Base-by-base conservation (phyloP, 2,888 invertebrate genomes). In the Caenorhabditis sp. region DNA sequence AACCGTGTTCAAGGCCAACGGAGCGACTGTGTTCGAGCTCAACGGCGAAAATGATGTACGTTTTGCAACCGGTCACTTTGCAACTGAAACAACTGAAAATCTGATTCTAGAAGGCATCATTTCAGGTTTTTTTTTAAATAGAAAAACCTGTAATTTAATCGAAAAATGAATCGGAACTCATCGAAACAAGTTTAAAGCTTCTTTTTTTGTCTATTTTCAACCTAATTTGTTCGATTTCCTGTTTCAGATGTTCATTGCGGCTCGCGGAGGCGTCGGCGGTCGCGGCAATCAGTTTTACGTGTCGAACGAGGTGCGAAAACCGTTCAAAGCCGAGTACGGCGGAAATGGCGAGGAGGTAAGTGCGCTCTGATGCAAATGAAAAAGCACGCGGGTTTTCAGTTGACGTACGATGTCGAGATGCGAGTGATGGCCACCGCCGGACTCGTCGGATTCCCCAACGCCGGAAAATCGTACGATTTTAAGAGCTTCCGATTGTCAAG, bases 251-350 rank as follows among this genome's bases (percentile, higher is more conserved):
- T 98, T 95, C 90, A 92, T 99, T 15, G 96, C 94, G 8, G 96
- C 98, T 11, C 91, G 96, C 77, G 99, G 99, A 0, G 99, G 99
- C 3, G 93, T 94, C 0, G 99, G 99, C 0, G 99, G 99, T 0
- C 93, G 94, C 88, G 99, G 99, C 0, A 99, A 99, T 91, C 92
- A 93, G 77, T 96, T 94, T 91, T 99, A 97, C 90, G 92, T 93
- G 20, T 93, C 94, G 0, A 93, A 94, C 85, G 92, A 48, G 91
- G 93, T 88, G 93, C 94, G 91, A 90, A 91, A 94, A 0, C 98
- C 99, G 0, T 91, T 93, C 80, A 92, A 95, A 72, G 94, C 94
- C 5, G 97, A 99, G 90, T 91, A 92, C 79, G 99, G 96, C 0
- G 97, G 94, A 0, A 48, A 83, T 0, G 98, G 98, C 0, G 97